Conservation (phyloP, 2,888 invertebrate genomes). For the Acrocera orbiculus region DNA sequence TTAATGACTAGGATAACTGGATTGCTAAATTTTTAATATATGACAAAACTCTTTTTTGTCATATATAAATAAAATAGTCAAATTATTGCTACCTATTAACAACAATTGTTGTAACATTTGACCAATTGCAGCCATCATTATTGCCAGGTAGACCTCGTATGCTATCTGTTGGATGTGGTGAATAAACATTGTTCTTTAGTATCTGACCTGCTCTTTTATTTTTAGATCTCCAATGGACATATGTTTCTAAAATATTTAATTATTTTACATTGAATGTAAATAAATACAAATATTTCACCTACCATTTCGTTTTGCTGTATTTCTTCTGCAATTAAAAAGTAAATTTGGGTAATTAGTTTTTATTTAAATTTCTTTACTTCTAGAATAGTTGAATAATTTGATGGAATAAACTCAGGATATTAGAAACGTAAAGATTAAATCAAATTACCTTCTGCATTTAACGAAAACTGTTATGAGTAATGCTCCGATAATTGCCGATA, state of each 20-base stretch:
- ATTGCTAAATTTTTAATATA: no score
- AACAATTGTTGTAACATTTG: slow-evolving; percentile 23
- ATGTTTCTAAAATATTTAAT: slow-evolving; percentile 20
- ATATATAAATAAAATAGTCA: no score
- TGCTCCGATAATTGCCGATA: slow-evolving; percentile 52
- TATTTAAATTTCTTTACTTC: no score
- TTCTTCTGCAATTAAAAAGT: no score
- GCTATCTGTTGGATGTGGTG: slow-evolving; percentile 30
- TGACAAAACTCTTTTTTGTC: no score
- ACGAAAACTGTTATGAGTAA: slow-evolving; percentile 52
- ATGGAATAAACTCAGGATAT: no score
- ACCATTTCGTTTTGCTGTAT: no score
- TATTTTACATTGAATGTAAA: no score
- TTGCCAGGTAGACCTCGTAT: slow-evolving; percentile 25
- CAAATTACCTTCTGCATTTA: slow-evolving; percentile 44
- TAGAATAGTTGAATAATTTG: no score
- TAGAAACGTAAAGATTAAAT: not conserved
- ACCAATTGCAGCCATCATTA: slow-evolving; percentile 21
- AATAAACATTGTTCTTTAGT: slow-evolving; percentile 29
- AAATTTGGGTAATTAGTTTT: no score
- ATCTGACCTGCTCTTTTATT: slow-evolving; percentile 28
- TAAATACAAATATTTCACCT: no score
- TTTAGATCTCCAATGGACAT: slow-evolving; percentile 32
- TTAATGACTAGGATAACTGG: no score
- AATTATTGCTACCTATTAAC: slow-evolving; percentile 31